Evolutionary conservation across 2,113 vertebrate species (phyloP).

Genomic region (Chlamydotis undulata): DNA sequence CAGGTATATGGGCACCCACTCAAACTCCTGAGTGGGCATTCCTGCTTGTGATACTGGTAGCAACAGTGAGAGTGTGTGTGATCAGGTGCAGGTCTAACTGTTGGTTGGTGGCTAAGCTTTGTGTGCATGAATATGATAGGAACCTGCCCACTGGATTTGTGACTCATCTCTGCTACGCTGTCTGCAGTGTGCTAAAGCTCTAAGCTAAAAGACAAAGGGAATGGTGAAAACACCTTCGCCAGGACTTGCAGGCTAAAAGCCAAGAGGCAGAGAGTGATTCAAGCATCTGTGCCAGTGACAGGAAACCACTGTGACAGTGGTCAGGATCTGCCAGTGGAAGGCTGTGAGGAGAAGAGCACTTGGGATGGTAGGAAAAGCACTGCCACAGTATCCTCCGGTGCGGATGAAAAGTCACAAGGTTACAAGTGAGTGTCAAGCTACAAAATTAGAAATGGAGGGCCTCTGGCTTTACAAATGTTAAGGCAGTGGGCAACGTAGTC

Average conservation of each 20-base stretch:
- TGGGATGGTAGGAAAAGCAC: neutral
- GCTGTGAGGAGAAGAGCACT: neutral
- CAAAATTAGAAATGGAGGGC: neutral
- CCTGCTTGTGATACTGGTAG: neutral
- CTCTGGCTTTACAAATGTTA: neutral
- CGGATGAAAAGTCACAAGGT: neutral
- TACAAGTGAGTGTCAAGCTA: neutral
- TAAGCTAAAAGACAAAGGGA: neutral
- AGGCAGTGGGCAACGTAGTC: neutral
- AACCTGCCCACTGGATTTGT: neutral
- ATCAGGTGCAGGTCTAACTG: neutral
- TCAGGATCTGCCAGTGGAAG: neutral
- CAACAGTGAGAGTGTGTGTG: neutral
- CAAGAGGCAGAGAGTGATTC: neutral
- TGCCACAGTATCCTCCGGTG: neutral
- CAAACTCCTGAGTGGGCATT: neutral
- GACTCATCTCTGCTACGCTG: rapidly evolving
- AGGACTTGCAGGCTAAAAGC: neutral
- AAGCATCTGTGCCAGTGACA: neutral
- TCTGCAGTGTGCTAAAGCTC: neutral
- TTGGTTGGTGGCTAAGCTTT: neutral
- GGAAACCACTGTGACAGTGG: neutral
- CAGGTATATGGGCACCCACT: neutral
- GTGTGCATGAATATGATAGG: rapidly evolving
- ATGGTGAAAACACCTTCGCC: rapidly evolving